Evolutionary conservation across 2,888 invertebrate species (phyloP).

Genomic region (Bombylius discolor): DNA sequence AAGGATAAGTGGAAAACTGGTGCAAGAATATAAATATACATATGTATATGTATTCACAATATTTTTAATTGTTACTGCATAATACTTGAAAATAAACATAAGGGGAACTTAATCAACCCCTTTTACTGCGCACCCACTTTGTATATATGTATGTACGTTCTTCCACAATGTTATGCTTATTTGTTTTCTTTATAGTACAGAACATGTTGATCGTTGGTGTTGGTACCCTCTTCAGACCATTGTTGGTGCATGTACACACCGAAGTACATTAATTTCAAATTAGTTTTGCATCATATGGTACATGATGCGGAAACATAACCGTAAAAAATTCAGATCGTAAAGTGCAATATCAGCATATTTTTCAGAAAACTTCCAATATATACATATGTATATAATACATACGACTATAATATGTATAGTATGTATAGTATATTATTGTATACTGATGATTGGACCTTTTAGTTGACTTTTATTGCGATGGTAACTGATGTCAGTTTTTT

Average conservation of each 20-base stretch:
- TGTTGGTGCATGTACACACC: conserved; percentile 8
- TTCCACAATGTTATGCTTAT: conserved; percentile 2
- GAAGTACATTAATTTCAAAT: conserved; percentile 38
- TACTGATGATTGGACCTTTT: no score
- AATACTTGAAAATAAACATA: no score
- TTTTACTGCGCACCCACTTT: conserved; percentile 4
- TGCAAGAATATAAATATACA: no score
- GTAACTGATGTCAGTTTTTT: no score
- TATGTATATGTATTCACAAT: no score
- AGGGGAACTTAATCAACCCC: background rate
- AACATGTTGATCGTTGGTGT: no score
- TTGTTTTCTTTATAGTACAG: no score
- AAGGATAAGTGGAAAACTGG: conserved; percentile 2
- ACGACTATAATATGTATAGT: no score
- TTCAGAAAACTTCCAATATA: conserved; percentile 1
- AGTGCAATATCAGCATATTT: conserved; percentile 5
- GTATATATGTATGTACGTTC: background rate
- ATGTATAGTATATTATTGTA: no score
- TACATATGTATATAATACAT: background rate
- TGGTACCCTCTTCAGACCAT: background rate
- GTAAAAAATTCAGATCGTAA: conserved; percentile 10
- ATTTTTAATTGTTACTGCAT: no score
- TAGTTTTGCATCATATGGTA: conserved; percentile 39
- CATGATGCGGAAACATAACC: conserved; percentile 33
- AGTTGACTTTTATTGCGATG: no score